Evolutionary conservation across 2,888 invertebrate species (phyloP), one percentile per base, ranked within the genome.

Genomic region (Euzetes globulus): DNA sequence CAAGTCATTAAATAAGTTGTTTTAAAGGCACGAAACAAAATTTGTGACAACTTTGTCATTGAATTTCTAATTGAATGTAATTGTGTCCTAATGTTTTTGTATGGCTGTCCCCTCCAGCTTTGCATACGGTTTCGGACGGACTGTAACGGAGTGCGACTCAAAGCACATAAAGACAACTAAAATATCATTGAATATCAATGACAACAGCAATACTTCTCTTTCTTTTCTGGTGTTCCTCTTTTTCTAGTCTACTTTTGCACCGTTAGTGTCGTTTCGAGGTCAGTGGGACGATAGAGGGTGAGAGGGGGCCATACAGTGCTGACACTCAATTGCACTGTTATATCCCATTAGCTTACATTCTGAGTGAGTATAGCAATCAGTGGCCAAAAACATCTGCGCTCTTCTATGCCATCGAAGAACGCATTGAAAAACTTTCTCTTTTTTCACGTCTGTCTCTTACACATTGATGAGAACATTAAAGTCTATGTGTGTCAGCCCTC

Each of bases 201-300:
- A 65, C 33, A 60, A 52, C 6, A 52, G 22, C 9, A 52, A 52
- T 52, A 52, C n/a, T 52, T 19, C n/a, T 52, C n/a, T 52, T 22
- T n/a, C 22, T 52, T n/a, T 19, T 22, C n/a, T 52, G 22, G 63
- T 33, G 15, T 65, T 60, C 33, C 33, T 37, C 33, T 19, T 65
- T 19, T 29, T 27, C 1, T 58, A 29, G 4, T 58, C 29, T 17
- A 60, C 63, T 37, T 37, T 65, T 65, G 63, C 60, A 60, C 63
- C 63, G 63, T 65, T 65, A n/a, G 11, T 68, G 63, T 37, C 37
- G 27, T 68, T 70, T 70, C 70, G 70, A 70, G 70, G 70, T 70
- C 70, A 70, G 70, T 70, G 17, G 70, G 47, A 70, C 70, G 47
- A 47, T 70, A 47, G 70, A 70, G 70, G 70, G 70, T 70, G 70